phyloP scores from a whole-genome alignment of 2,888 invertebrate genomes.

The Phania funesta region DNA sequence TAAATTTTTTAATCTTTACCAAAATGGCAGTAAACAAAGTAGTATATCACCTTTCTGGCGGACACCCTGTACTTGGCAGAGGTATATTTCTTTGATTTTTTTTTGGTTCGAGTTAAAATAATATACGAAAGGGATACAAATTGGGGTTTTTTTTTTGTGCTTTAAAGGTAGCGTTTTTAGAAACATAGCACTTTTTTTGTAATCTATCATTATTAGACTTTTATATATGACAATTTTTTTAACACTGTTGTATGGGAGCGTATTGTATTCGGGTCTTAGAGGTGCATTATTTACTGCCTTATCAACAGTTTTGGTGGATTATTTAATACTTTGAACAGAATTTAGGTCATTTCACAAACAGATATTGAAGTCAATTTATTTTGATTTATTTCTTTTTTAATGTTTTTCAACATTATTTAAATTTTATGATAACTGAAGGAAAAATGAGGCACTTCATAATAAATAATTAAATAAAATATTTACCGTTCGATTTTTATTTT shows the following conservation, averaged over 20 bases:
- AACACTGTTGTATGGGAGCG: not conserved
- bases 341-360: slow-evolving; percentile 23
- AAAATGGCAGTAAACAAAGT: too few relatives aligned
- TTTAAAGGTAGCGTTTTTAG: slow-evolving; percentile 19
- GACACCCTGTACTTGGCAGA: slow-evolving; percentile 15
- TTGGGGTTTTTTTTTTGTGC: not conserved
- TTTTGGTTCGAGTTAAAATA: slow-evolving; percentile 1
- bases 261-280: not conserved
- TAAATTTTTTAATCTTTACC: too few relatives aligned
- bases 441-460: too few relatives aligned
- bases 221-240: slow-evolving; percentile 44
- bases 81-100: slow-evolving; percentile 31
- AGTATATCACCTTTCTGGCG: too few relatives aligned
- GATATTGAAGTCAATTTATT: not conserved
- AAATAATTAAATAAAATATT: not conserved
- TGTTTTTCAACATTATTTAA: not conserved
- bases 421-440: not conserved
- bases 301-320: not conserved
- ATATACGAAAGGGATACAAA: slow-evolving; percentile 2
- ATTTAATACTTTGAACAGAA: not conserved
- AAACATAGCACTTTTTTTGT: slow-evolving; percentile 16
- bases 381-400: not conserved
- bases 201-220: slow-evolving; percentile 44
- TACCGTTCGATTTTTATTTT: slow-evolving; percentile 2
- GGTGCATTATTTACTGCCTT: slow-evolving; percentile 4